Evolutionary conservation across 2,797 vertebrate genomes (phyloP).

Genomic region (Micromesistius poutassou): DNA sequence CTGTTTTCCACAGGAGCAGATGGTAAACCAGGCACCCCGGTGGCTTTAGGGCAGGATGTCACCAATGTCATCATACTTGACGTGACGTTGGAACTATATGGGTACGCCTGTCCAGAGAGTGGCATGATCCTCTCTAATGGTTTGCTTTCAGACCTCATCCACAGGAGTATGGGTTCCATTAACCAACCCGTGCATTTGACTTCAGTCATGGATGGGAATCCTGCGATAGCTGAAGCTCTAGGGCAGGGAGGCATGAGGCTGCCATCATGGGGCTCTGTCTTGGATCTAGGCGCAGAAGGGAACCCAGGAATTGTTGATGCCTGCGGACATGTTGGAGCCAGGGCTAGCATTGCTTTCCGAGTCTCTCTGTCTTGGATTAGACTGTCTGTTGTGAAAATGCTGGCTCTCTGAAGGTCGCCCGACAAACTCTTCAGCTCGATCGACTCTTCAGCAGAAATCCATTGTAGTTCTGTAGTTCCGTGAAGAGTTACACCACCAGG

Average conservation of each 20-base stretch:
- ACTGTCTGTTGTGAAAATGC: constrained; percentile 17
- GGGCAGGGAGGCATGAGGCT: constrained; percentile 44
- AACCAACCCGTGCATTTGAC: constrained; percentile 32
- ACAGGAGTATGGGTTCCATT: constrained; percentile 32
- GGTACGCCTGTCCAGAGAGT: constrained; percentile 16
- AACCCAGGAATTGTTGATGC: constrained; percentile 51
- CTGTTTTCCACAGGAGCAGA: constrained; percentile 51
- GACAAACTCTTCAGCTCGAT: constrained; percentile 27
- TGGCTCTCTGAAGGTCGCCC: constrained; percentile 29
- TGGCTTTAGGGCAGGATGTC: constrained; percentile 53
- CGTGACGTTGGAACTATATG: constrained; percentile 10
- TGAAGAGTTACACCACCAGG: constrained; percentile 47
- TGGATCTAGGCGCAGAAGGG: constrained; percentile 46
- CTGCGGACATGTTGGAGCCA: constrained; percentile 52
- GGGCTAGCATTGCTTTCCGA: constrained; percentile 42
- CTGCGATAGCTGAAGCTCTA: constrained; percentile 46
- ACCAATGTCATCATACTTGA: constrained; percentile 38
- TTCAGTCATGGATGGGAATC: constrained; percentile 55
- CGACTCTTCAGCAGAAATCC: constrained; percentile 28
- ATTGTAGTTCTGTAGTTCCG: constrained; percentile 12
- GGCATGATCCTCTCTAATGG: not conserved
- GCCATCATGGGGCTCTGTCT: constrained; percentile 26
- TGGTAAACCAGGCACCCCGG: constrained; percentile 51
- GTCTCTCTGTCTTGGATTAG: constrained; percentile 23
- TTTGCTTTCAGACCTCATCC: constrained; percentile 34